Evolutionary conservation across 2,113 vertebrate genomes (phyloP), one percentile per base, ranked within the genome.

Genomic region (Alaudala cheleensis): DNA sequence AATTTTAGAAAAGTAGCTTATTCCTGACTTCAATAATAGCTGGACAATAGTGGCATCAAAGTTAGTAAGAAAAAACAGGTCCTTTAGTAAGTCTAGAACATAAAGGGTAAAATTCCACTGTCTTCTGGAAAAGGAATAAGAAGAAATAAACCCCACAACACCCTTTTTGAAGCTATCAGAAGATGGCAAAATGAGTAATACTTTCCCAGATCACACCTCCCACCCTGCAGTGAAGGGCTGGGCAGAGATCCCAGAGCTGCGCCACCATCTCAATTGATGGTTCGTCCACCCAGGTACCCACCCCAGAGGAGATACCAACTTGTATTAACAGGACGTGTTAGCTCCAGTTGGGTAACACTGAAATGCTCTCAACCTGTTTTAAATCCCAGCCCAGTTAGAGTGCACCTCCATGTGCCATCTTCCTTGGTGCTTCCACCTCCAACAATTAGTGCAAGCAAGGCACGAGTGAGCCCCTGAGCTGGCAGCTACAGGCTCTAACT

Each of bases 351-450:
- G 37, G 13, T 42, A 50, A 14, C 83, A 57, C 54, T 66, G 54
- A 83, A 92, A 66, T 10, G 56, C 33, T 60, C 56, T 42, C 60
- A 50, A 66, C 19, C 33, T 66, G 33, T 45, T 39, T 14, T 1
- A 12, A 64, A n/a, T 28, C 40, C 40, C 65, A 72, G 4, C 21
- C 65, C 18, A 33, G 37, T 5, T 15, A 56, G 5, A 29, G 60
- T 3, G 19, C 40, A 34, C 16, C 31, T 47, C 44, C 0, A 1
- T 1, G 19, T 1, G 0, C 66, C 29, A 29, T 0, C 6, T 3
- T 62, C 37, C 51, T 34, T 29, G 54, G 28, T 3, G 10, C 25
- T 62, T 50, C 37, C 44, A 49, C 5, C 73, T 64, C 54, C 65
- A 31, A 3, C 5, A 56, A 23, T 5, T 7, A 23, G 14, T 5